Evolutionary conservation across 2,888 invertebrate genomes (phyloP).

Genomic region (Sisyra terminalis): DNA sequence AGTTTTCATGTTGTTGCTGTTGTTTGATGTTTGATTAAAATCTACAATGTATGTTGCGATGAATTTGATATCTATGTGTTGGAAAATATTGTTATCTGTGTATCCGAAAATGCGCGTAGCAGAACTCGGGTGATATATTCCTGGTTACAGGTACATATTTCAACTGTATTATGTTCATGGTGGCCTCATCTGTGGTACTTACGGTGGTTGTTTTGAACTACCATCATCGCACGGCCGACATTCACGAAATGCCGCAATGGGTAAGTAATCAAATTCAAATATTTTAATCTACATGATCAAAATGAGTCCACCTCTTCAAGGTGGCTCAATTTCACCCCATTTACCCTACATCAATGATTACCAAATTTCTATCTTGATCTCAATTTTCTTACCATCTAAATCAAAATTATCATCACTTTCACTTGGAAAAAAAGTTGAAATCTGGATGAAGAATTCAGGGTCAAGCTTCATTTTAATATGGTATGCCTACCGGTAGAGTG

Average conservation of each 20-base stretch:
- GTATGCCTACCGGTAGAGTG: too few species aligned
- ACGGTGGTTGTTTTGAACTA: constrained; percentile 95
- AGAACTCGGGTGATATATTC: neutral
- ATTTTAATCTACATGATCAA: too few species aligned
- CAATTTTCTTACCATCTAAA: too few species aligned
- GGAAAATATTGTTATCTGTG: neutral
- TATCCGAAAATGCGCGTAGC: neutral
- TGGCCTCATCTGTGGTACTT: constrained; percentile 91
- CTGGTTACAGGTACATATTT: constrained; percentile 79
- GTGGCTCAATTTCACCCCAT: too few species aligned
- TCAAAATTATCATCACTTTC: too few species aligned
- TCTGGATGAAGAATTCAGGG: too few species aligned
- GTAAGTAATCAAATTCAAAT: constrained; percentile 39
- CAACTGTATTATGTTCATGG: constrained; percentile 99
- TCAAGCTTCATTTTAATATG: too few species aligned
- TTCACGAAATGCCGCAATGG: constrained; percentile 94
- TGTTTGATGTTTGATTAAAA: neutral
- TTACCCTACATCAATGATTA: too few species aligned
- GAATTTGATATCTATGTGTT: neutral
- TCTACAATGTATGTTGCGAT: neutral
- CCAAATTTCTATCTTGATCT: too few species aligned
- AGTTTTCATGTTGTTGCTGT: neutral
- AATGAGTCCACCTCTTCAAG: too few species aligned
- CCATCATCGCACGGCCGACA: constrained; percentile 92
- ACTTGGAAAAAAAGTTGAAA: too few species aligned